Percentiles rank a stretch among this genome's conserved stretches.
These are phyloP conservation scores for Nothocercus nigrocapillus DNA, from an alignment of 2,113 vertebrate species.

Conservation along the genomic window DNA sequence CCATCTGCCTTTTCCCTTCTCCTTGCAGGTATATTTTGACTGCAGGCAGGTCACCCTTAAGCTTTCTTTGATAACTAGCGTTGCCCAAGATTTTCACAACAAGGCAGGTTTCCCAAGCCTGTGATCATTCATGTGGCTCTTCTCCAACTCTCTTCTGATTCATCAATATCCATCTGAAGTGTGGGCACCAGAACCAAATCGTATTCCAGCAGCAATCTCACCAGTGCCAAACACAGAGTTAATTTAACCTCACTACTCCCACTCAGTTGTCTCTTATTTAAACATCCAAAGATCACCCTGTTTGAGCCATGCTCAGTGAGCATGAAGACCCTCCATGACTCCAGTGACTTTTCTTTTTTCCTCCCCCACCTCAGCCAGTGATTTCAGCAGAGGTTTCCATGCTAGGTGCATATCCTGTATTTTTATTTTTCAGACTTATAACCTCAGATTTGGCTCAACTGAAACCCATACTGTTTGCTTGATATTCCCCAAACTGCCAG, in stretches of 20 bases:
- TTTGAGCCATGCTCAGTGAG: not conserved
- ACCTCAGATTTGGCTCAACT: conserved; percentile 14
- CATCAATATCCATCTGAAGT: conserved; percentile 64
- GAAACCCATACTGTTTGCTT: not conserved
- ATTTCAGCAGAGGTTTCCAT: not conserved
- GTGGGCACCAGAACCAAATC: conserved; percentile 30
- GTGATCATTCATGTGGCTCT: conserved; percentile 34
- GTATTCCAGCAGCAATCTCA: conserved; percentile 17
- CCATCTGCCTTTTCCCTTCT: not conserved
- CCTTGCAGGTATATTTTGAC: not conserved
- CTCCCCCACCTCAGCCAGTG: not conserved
- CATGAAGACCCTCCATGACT: not conserved
- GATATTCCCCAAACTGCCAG: conserved; percentile 41
- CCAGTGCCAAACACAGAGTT: conserved; percentile 31
- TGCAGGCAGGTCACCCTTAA: conserved; percentile 30
- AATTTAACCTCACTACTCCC: conserved; percentile 31
- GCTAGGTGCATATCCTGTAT: not conserved
- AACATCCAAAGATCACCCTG: not conserved
- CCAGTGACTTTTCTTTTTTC: not conserved
- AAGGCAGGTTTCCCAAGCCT: not conserved
- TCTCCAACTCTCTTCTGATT: conserved; percentile 59
- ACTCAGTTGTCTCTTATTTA: conserved; percentile 8
- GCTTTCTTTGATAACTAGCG: conserved; percentile 22
- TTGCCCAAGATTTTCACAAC: not conserved
- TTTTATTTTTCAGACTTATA: conserved; percentile 8